Base-by-base conservation (phyloP, 2,888 invertebrate genomes). In the Drosophila cracens region DNA sequence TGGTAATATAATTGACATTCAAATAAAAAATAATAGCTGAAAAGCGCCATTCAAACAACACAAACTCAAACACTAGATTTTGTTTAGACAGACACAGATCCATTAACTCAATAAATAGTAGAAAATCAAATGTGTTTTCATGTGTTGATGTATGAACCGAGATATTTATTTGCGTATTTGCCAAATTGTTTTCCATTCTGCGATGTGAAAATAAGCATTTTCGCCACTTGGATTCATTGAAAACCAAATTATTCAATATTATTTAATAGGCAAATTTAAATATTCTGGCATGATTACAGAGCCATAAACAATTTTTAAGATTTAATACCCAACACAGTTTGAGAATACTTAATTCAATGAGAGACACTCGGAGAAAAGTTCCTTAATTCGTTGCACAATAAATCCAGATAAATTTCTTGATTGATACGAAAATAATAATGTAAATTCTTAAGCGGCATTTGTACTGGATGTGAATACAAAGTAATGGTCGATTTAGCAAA, bases 101-200 rank as follows among this genome's bases (percentile, higher is more conserved):
- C 25, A 73, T 61, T 51, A 57, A 66, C 66, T 61, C 74, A 59
- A 54, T 31, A 40, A 57, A 66, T 27, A 53, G 11, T 27, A 1
- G 46, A 21, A 25, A 58, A 63, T 43, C 33, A 62, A 63, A 54
- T 56, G 48, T 49, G 49, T 66, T 74, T 64, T 62, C 52, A 27
- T 60, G 18, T 36, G 52, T 57, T 70, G 38, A 69, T 74, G 54
- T 40, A 34, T 70, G 60, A 63, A 75, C 67, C 58, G 60, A 70
- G 66, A 70, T 81, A 76, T 76, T 76, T 76, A 70, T 76, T 51
- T 36, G 58, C 58, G 18, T 53, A 57, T 64, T 18, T 33, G 13
- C 29, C 10, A 34, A 63, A 48, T 27, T 59, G 25, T 11, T 69
- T 49, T 53, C 7, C 3, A 53, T 48, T 38, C 43, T 31, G n/a